These are phyloP conservation scores for Steinernema khuongi DNA, from an alignment of 1,140 invertebrate genomes.

Conservation along the genomic window DNA sequence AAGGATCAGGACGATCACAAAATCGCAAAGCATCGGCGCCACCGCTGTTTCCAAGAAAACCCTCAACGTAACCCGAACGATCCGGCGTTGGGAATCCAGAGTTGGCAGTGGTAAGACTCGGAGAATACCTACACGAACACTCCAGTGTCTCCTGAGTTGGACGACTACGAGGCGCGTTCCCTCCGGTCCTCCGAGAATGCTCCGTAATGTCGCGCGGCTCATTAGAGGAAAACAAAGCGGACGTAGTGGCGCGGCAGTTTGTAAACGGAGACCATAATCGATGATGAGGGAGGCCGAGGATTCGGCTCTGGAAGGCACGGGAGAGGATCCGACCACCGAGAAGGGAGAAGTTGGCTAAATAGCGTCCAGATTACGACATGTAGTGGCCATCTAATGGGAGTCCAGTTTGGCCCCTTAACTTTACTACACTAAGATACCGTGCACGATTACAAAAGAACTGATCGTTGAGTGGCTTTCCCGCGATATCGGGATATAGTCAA, in stretches of 20 bases:
- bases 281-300: too few species aligned
- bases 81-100: too few species aligned
- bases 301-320: background rate
- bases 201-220: slow-evolving; percentile 3
- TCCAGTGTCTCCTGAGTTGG: background rate
- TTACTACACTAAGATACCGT: too few species aligned
- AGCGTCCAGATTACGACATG: background rate
- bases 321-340: background rate
- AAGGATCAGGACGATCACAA: too few species aligned
- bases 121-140: background rate
- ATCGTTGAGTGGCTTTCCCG: background rate
- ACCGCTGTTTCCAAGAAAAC: too few species aligned
- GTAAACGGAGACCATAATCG: slow-evolving; percentile 14
- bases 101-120: background rate
- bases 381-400: background rate
- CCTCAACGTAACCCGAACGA: too few species aligned
- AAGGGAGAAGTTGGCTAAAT: too few species aligned
- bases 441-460: too few species aligned
- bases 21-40: too few species aligned
- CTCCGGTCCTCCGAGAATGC: background rate
- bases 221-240: slow-evolving; percentile 5
- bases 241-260: background rate
- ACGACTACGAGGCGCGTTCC: background rate
- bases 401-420: too few species aligned
- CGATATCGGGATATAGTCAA: too few species aligned